These are phyloP conservation scores for Drosophila baimaii DNA, from an alignment of 1,140 invertebrate genomes.

Conservation along the genomic window DNA sequence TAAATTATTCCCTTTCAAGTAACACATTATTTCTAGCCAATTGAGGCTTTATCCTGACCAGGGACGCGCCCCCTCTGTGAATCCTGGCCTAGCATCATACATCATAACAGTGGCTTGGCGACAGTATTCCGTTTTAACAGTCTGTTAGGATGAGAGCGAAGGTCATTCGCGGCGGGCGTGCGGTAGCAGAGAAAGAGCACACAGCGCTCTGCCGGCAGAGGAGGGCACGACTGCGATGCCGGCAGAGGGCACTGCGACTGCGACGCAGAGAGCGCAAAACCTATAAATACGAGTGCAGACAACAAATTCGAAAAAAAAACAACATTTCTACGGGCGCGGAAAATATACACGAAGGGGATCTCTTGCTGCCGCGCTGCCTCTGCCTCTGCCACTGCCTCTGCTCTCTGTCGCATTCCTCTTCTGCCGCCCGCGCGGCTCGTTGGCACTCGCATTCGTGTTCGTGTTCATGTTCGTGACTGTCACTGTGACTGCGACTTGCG, in stretches of 20 bases:
- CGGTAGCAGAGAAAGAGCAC: conserved; percentile 5
- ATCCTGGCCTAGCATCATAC: not conserved
- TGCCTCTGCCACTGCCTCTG: conserved; percentile 7
- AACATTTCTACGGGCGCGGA: conserved; percentile 3
- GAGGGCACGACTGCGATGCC: conserved; percentile 1
- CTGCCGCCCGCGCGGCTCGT: conserved; percentile 16
- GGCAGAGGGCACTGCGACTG: conserved; percentile 18
- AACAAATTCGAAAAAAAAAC: conserved; percentile 4
- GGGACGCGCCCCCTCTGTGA: no score
- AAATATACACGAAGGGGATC: conserved; percentile 15
- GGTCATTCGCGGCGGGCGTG: conserved; percentile 5
- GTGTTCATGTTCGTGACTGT: conserved; percentile 21
- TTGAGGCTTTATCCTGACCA: no score
- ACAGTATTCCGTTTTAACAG: not conserved
- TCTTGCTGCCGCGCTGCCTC: conserved; percentile 1
- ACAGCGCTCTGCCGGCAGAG: conserved; percentile 1
- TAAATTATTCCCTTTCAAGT: no score
- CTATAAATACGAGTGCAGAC: conserved; percentile 21
- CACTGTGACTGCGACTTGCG: conserved; percentile 13
- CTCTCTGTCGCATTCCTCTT: conserved; percentile 18
- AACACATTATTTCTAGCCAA: no score
- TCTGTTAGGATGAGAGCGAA: conserved; percentile 7
- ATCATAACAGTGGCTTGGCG: not conserved
- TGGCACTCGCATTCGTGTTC: conserved; percentile 1
- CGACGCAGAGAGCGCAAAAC: conserved; percentile 15